Evolutionary conservation across 2,113 vertebrate species (phyloP), one percentile per base, ranked within the genome.

Genomic region (Aptenodytes patagonicus): DNA sequence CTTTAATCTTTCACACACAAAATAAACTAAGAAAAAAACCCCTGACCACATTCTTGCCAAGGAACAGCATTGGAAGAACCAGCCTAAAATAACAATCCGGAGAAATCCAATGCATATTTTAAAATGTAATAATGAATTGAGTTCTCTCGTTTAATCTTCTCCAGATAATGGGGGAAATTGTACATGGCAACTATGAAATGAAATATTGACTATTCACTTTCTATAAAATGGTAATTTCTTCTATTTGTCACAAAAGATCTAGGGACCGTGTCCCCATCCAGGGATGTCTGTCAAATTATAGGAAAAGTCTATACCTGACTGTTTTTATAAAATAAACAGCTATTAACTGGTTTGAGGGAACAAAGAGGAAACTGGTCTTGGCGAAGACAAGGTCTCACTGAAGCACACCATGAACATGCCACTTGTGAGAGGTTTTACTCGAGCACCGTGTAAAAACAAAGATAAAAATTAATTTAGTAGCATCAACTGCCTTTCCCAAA

Each of bases 131-230:
- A 95, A 95, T 66, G 32, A 88, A 95, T 93, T 95, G 91, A 95
- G 89, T 96, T 95, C 92, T 96, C 96, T 95, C 73, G 11, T 47
- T 55, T 97, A 75, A 58, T 73, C 79, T 65, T 58, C 70, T 92
- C 71, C 76, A 82, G 85, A 92, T 96, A 93, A 92, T 4, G 58
- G 86, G 71, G 77, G 51, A 89, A 96, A 93, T 93, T 82, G 83
- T 68, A 83, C 71, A 62, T 85, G 81, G 88, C 72, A 71, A 89
- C 57, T 69, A n/a, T 85, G 68, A 95, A 97, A 95, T 91, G 86
- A 87, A 96, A 93, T 87, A 82, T 94, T 94, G 86, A 95, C 94
- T 89, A 34, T 89, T 95, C 61, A 40, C 92, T 95, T 97, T 81
- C 78, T 11, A 40, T 22, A 31, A 64, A 83, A 87, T 17, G 7